These are phyloP conservation scores for Subanguina moxae DNA, from an alignment of 1,140 invertebrate genomes.

Conservation along the genomic window DNA sequence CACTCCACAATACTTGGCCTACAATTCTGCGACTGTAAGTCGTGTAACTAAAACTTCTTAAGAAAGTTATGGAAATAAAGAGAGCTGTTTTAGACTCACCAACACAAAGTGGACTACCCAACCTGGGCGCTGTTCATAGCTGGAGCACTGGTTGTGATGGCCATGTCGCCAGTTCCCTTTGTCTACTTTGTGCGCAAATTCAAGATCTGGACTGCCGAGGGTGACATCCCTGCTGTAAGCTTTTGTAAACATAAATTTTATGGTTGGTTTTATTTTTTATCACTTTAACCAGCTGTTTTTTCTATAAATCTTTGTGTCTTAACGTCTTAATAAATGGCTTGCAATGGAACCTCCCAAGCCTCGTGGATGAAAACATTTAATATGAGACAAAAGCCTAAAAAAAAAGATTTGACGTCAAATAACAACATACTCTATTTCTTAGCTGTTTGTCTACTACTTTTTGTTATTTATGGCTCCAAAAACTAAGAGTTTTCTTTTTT, in stretches of 20 bases:
- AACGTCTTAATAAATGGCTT: neutral
- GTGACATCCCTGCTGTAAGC: constrained; percentile 52
- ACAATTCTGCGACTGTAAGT: constrained; percentile 72
- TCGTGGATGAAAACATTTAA: too few species aligned
- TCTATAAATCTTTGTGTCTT: constrained; percentile 9
- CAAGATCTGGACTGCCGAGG: constrained; percentile 54
- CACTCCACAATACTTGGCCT: constrained; percentile 76
- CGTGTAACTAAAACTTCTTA: neutral
- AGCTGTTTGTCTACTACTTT: too few species aligned
- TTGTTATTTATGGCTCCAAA: too few species aligned
- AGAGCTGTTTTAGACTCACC: constrained; percentile 39
- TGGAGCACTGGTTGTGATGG: constrained; percentile 35
- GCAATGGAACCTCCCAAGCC: too few species aligned
- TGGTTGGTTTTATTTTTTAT: neutral
- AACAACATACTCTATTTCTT: too few species aligned
- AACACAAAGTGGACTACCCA: constrained; percentile 67
- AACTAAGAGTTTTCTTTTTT: too few species aligned
- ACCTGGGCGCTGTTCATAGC: constrained; percentile 75
- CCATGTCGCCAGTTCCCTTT: constrained; percentile 53
- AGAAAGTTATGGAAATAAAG: constrained; percentile 18
- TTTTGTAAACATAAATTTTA: neutral
- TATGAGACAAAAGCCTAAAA: too few species aligned
- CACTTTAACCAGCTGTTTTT: neutral
- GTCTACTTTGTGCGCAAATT: constrained; percentile 56
- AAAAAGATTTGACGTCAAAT: too few species aligned